Base-by-base conservation (phyloP, 2,888 invertebrate species). In the Troides helena region DNA sequence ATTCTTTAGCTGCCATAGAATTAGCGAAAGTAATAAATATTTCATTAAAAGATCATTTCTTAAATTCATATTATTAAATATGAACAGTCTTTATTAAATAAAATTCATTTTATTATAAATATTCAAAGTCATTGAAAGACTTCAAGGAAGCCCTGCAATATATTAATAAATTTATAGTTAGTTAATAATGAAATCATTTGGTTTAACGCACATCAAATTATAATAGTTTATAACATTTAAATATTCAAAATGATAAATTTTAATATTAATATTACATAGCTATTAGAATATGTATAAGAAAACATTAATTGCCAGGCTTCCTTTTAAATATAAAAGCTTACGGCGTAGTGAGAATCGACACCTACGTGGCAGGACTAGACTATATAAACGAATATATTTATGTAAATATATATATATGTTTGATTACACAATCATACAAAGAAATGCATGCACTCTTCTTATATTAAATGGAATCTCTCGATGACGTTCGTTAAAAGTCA, bases 371-470 rank as follows among this genome's bases (percentile, higher is more conserved):
- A 86, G 85, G 91, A 92, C 92, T 92, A 92, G 92, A 90, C 85
- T 86, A 88, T 90, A 90, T 80, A 83, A 86, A 85, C 79, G 79
- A 86, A 84, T 86, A 84, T 85, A 86, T 39, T 39, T 39, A 39
- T 39, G 8, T 10, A 30, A 4, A 8, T 39, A 39, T 39, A 39
- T 8, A 10, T 39, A 39, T 39, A 39, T 86, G 88, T 53, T 18
- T 88, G 89, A 91, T 86, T 89, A 86, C 81, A 89, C 90, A 90
- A 85, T 88, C 91, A 92, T 86, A 89, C 91, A 85, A 84, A 90
- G 89, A 92, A 92, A 92, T 92, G 90, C 92, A 92, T 85, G 89
- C 92, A 92, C 90, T 86, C 90, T 84, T 87, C 91, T 91, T 91
- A 92, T 82, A 89, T 86, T 88, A 92, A 91, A 92, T 92, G 92